Base-by-base conservation (phyloP, 2,888 invertebrate genomes). In the Lithophane socia region DNA sequence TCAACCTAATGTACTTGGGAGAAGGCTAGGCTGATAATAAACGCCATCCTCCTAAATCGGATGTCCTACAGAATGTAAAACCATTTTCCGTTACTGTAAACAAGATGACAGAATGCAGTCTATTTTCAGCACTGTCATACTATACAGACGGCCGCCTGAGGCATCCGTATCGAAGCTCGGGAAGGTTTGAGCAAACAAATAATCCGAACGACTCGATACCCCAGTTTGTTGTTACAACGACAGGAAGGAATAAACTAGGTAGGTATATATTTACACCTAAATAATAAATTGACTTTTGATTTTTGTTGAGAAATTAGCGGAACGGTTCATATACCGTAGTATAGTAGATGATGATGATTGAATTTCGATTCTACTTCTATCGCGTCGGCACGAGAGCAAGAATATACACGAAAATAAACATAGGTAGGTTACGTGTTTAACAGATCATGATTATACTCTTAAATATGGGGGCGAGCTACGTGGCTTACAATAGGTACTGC, bases 151-250 rank as follows among this genome's bases (percentile, higher is more conserved):
- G 65, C 63, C 47, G 75, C 82, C 85, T 13, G 65, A 70, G 85
- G 82, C 75, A 63, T 60, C n/a, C 65, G 69, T 61, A 69, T 75
- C 65, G 82, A 44, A 47, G 24, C 58, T 60, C 70, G 63, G 69
- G 58, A 63, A 60, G 66, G 66, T 64, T 63, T 42, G 63, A 81
- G 81, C 63, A 85, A 85, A 82, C 85, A 82, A 82, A 85, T 80
- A 80, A 70, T 49, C 82, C 52, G 47, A 75, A 49, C 58, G 61
- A 71, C 37, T 71, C 72, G 84, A 84, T 84, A 79, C 72, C n/a
- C 66, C 56, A 37, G 80, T 56, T 80, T 71, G 49, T 79, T 79
- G 61, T 56, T 37, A 71, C 29, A 82, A 12, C 44, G 16, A 52
- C 37, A 37, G 13, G 24, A 81, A 47, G 58, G 21, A 54, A 82